Evolutionary conservation across 2,888 invertebrate species (phyloP), one percentile per base, ranked within the genome.

Genomic region (Agrotis clavis): DNA sequence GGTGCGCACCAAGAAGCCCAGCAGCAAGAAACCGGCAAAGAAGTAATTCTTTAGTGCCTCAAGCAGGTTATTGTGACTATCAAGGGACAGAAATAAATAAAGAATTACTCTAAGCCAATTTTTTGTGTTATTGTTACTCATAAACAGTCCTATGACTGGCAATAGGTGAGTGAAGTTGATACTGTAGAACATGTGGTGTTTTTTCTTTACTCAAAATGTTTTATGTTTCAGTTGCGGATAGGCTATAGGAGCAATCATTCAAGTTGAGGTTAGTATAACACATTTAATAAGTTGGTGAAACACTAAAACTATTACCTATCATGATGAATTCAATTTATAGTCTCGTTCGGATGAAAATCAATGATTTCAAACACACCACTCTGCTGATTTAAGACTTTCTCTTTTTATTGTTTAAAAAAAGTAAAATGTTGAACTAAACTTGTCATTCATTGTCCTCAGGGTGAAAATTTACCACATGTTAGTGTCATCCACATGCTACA

Each of bases 1-100:
- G 86, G 91, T 89, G 83, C 94, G 96, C 89, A 94, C 92, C 84
- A 95, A 96, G 91, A 93, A 96, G 87, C 90, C 95, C 56, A 89
- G 95, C 82, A 94, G 96, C 86, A 97, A 97, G 92, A 95, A 95
- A 89, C 94, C 96, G 86, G 96, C 95, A 70, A 95, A 95, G 94
- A 96, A 96, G 95, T 97, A 97, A 96, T 95, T 96, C 94, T 92
- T 93, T 94, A 93, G 93, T 94, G 91, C 91, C 92, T 92, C 89
- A 91, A 86, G 80, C 79, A 88, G 90, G 89, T 89, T 90, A 89
- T 90, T 90, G 91, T 90, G 90, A 92, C 88, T 76, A 82, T 89
- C 88, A 82, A 91, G 89, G 91, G 92, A 94, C 95, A 90, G 88
- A 86, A 90, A 83, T 85, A 89, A 95, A 94, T 95, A 96, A 96